A percentile compares a stretch with the other conserved stretches of the same genome.
Evolutionary conservation across 1,140 invertebrate species (phyloP).

Genomic region (Delia radicum): DNA sequence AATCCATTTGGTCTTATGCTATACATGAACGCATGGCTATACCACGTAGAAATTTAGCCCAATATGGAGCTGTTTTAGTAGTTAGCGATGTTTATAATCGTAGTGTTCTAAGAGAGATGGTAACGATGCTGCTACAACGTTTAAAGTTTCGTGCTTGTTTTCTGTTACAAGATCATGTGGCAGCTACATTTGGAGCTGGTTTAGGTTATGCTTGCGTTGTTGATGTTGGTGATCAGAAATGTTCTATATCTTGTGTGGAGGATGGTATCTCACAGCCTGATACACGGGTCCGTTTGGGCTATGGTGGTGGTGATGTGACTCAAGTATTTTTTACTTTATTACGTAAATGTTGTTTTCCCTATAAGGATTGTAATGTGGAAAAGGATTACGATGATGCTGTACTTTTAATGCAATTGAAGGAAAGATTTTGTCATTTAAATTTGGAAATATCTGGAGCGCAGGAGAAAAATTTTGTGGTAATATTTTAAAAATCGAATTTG

Average conservation of each 20-base stretch:
- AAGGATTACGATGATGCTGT: slow-evolving; percentile 70
- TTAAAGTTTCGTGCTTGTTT: slow-evolving; percentile 91
- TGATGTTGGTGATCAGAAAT: slow-evolving; percentile 94
- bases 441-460: slow-evolving; percentile 58
- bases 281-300: slow-evolving; percentile 81
- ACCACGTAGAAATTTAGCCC: slow-evolving; percentile 67
- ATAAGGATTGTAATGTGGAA: slow-evolving; percentile 71
- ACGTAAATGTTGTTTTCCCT: slow-evolving; percentile 86
- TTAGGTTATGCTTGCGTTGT: slow-evolving; percentile 91
- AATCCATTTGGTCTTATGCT: slow-evolving; percentile 83
- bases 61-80: slow-evolving; percentile 84
- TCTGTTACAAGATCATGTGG: slow-evolving; percentile 82
- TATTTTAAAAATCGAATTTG: slow-evolving; percentile 29
- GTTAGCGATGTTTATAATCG: slow-evolving; percentile 91
- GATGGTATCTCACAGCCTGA: slow-evolving; percentile 91
- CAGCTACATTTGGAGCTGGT: slow-evolving; percentile 91
- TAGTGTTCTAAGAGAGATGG: slow-evolving; percentile 82
- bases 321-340: slow-evolving; percentile 84
- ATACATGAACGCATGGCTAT: slow-evolving; percentile 72
- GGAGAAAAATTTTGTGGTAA: slow-evolving; percentile 52
- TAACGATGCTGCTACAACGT: slow-evolving; percentile 75
- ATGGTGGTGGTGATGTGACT: slow-evolving; percentile 87
- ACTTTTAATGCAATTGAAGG: slow-evolving; percentile 81
- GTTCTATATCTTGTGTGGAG: slow-evolving; percentile 92
- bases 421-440: slow-evolving; percentile 89